Base-by-base conservation (phyloP, 2,113 vertebrate species). In the Lathamus discolor region DNA sequence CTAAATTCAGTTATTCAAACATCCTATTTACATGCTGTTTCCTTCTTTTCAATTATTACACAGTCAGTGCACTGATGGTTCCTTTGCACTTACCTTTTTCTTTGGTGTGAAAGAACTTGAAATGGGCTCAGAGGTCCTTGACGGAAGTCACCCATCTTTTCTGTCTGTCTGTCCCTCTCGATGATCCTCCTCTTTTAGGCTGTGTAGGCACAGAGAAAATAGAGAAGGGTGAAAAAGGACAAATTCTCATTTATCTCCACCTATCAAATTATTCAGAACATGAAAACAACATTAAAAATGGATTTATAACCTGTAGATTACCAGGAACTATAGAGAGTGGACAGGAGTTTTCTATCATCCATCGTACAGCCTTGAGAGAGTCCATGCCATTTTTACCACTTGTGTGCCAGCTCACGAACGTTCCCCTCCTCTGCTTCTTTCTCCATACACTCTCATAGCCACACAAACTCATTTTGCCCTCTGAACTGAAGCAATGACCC, bases 401-500 rank as follows among this genome's bases (percentile, higher is more conserved):
- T 22, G 13, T 31, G 52, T n/a, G 48, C n/a, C 54, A 74, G 33
- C 9, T 83, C 48, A 86, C 33, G 20, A 59, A 90, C 29, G 51
- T 68, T 85, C 57, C 75, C 41, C 83, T 85, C 63, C 44, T 67
- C 64, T 39, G 23, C 28, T 92, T 33, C 70, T 84, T 92, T 43
- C 66, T 55, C 73, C 28, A n/a, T 3, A 62, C 55, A 48, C 72
- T 91, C 76, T 73, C 84, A 69, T 17, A 93, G 64, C 77, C 92
- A 81, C 87, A 94, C 69, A 94, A 73, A 55, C 77, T 85, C 82
- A 35, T 86, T 97, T 24, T 98, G 97, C 97, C 98, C 97, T 97
- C 97, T 98, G 97, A 97, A 98, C 98, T 97, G 97, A 98, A 98
- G 98, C 98, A 98, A 97, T 97, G 98, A 99, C 99, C 98, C 97